Conservation (phyloP, 2,113 vertebrate species). For the Epinephelus moara region DNA sequence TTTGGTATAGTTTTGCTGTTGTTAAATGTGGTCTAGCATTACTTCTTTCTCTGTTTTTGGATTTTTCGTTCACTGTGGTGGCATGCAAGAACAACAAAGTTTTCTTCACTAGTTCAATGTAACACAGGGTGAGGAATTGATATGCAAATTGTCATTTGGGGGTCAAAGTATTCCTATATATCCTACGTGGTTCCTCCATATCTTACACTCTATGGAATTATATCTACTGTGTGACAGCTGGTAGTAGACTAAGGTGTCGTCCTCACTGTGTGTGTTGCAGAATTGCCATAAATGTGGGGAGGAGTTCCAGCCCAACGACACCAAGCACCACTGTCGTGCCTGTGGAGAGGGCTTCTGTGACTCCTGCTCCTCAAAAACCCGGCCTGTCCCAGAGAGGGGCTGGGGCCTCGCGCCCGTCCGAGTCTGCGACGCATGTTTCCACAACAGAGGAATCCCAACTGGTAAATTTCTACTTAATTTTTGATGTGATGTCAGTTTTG, state of each 20-base stretch:
- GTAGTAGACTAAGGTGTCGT: rapidly evolving
- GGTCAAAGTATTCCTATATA: too few species aligned
- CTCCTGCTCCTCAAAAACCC: conserved; percentile 92
- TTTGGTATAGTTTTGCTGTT: too few species aligned
- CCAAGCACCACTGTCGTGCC: conserved; percentile 97
- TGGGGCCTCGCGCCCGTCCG: conserved; percentile 95
- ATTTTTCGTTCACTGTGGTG: too few species aligned
- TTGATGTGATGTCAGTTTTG: background rate
- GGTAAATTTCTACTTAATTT: conserved; percentile 77
- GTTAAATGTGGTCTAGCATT: too few species aligned
- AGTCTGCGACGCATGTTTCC: conserved; percentile 95
- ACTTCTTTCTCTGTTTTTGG: too few species aligned
- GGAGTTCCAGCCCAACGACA: conserved; percentile 93
- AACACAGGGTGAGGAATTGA: too few species aligned
- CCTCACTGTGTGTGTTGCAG: conserved; percentile 70
- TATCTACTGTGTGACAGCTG: background rate
- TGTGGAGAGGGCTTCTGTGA: conserved; percentile 98
- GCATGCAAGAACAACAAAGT: too few species aligned
- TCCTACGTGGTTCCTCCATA: too few species aligned
- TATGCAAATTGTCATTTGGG: too few species aligned
- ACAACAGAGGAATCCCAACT: conserved; percentile 87
- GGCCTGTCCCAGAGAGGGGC: conserved; percentile 95
- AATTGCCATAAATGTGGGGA: conserved; percentile 92
- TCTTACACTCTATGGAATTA: background rate
- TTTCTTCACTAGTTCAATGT: too few species aligned